Conservation (phyloP, 2,888 invertebrate species). For the Allophyes oxyacanthae region DNA sequence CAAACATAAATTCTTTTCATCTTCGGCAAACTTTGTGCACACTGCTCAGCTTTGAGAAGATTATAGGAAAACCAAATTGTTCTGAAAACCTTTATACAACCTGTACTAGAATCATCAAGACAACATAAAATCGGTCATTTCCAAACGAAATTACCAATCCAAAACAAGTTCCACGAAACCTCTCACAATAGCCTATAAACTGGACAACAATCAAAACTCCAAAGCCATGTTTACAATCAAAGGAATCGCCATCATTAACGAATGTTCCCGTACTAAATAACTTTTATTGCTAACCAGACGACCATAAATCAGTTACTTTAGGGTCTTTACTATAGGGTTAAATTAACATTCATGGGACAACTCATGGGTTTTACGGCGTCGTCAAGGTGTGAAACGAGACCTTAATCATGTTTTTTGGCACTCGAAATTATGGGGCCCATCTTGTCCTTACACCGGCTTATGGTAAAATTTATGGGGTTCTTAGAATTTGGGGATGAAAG, state of each 20-base stretch:
- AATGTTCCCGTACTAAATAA: slow-evolving; percentile 68
- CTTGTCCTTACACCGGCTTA: slow-evolving; percentile 15
- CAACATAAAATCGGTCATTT: neutral
- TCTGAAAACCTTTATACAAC: no score
- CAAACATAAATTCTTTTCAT: no score
- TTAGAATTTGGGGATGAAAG: slow-evolving; percentile 11
- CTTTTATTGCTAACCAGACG: slow-evolving; percentile 65
- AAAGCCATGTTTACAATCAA: slow-evolving; percentile 54
- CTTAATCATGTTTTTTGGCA: slow-evolving; percentile 56
- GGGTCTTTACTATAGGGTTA: slow-evolving; percentile 63
- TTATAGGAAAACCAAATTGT: no score
- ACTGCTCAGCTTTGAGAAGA: no score
- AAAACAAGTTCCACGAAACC: slow-evolving; percentile 19
- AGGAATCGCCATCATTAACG: slow-evolving; percentile 60
- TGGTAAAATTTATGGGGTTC: slow-evolving; percentile 35
- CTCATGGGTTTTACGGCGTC: slow-evolving; percentile 59
- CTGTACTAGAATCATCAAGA: no score
- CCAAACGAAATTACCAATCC: slow-evolving; percentile 9
- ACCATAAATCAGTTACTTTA: slow-evolving; percentile 64
- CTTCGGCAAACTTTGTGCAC: no score
- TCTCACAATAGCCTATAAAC: slow-evolving; percentile 24
- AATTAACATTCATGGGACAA: slow-evolving; percentile 68
- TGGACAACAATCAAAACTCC: slow-evolving; percentile 32
- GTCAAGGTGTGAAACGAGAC: slow-evolving; percentile 71
- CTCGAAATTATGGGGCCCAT: slow-evolving; percentile 45